These are phyloP conservation scores for Monopterus albus DNA, from an alignment of 2,113 vertebrate species.

Conservation along the genomic window DNA sequence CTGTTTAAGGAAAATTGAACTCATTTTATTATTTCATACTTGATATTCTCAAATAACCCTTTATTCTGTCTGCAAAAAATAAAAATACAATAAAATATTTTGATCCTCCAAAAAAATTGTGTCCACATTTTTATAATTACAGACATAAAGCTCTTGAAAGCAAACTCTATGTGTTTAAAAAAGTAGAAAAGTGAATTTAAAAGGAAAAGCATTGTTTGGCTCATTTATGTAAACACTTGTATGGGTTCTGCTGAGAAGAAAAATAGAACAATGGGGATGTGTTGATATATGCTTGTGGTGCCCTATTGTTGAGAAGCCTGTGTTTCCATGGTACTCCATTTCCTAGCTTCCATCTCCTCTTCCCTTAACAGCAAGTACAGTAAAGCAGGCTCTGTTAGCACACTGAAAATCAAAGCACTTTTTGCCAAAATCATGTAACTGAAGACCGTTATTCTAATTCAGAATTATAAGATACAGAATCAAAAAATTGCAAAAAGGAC, in stretches of 20 bases:
- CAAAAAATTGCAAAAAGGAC: no score
- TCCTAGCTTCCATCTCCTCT: conserved; percentile 29
- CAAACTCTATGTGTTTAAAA: background rate
- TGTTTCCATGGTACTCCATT: conserved; percentile 18
- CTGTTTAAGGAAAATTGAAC: conserved; percentile 69
- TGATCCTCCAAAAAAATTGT: conserved; percentile 55
- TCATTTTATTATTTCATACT: conserved; percentile 72
- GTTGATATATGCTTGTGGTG: conserved; percentile 57
- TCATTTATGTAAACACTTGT: conserved; percentile 50
- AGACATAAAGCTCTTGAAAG: background rate
- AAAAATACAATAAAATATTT: conserved; percentile 79
- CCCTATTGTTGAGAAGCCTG: conserved; percentile 36
- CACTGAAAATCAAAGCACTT: background rate
- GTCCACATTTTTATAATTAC: conserved; percentile 44
- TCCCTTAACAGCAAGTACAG: background rate
- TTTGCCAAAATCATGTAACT: no score
- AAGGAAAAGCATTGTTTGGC: conserved; percentile 24
- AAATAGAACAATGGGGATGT: conserved; percentile 72
- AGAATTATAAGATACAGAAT: no score
- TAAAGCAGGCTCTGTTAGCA: background rate
- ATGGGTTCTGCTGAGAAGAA: conserved; percentile 47
- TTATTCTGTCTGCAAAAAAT: conserved; percentile 71
- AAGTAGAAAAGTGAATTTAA: background rate
- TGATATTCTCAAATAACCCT: conserved; percentile 72
- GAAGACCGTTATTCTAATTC: no score